Percentiles rank a stretch among this genome's conserved stretches.
phyloP scores from a whole-genome alignment of 2,797 vertebrate species.

The Ibycter americanus region DNA sequence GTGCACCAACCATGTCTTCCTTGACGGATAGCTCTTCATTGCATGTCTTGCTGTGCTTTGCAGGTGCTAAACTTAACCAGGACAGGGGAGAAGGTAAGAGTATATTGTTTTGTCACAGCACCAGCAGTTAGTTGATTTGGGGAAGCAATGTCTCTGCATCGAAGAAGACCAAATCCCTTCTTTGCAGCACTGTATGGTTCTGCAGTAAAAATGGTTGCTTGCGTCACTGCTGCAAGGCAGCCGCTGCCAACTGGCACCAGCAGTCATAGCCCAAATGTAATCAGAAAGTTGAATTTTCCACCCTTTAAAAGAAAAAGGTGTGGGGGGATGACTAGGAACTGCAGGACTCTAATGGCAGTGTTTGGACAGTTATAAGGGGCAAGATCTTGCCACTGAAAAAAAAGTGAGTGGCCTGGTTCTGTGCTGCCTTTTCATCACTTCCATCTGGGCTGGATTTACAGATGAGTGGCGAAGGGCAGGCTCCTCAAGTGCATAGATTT shows the following conservation, averaged over 20 bases:
- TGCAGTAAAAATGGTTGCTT: background rate
- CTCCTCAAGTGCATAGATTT: background rate
- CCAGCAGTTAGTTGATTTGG: background rate
- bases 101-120: background rate
- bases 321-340: background rate
- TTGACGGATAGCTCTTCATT: background rate
- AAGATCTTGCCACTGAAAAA: background rate
- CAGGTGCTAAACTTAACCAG: slow-evolving; percentile 59
- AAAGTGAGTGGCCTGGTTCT: background rate
- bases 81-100: slow-evolving; percentile 76
- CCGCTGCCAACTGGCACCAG: background rate
- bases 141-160: background rate
- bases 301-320: background rate
- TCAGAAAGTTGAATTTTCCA: background rate
- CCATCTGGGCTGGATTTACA: background rate
- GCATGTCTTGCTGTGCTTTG: slow-evolving; percentile 55
- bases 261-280: background rate
- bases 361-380: background rate
- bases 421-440: background rate
- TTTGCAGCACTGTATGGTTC: background rate
- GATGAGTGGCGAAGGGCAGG: background rate
- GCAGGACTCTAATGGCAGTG: background rate
- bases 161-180: background rate
- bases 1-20: background rate
- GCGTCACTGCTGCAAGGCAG: background rate